Evolutionary conservation across 2,888 invertebrate species (phyloP), one percentile per base, ranked within the genome.

Genomic region (Drosophila demipolita): DNA sequence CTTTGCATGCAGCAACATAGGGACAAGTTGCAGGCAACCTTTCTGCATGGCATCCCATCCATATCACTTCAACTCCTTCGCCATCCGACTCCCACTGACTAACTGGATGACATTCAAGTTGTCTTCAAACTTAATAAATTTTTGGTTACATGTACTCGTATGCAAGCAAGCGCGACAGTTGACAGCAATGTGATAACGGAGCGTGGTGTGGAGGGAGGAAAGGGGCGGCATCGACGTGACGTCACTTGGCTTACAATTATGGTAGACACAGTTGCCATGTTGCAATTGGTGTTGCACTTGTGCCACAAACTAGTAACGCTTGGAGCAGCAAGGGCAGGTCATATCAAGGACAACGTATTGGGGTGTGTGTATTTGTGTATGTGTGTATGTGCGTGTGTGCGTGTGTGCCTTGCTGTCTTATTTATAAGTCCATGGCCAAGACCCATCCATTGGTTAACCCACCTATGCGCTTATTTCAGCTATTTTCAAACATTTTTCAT

Each of bases 101-200:
- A 69, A 67, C 75, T 71, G 68, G 52, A 63, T 72, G 75, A 79
- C 74, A 66, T 73, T 75, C 83, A 70, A 83, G 78, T 68, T 83
- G 79, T 84, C 71, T 80, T 87, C 85, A 74, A 73, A 80, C 83
- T 84, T 82, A 85, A 85, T 87, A 87, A 73, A 84, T 83, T 84
- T 84, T 84, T 65, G 75, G 81, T 11, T 68, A 68, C 81, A 78
- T 77, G 61, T 57, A 53, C 45, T 73, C 57, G 63, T 11, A 80
- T 80, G 78, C 80, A 80, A 73, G 82, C 81, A 71, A 83, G 82
- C 73, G 83, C 85, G 83, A 81, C 87, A 87, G 84, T 81, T 85
- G 85, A 83, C 85, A 84, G 87, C 72, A 75, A 72, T 75, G 69
- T 62, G 70, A 50, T 62, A 15, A 50, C 53, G 42, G 42, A 7